A percentile compares a stretch with the other conserved stretches of the same genome.
These are phyloP conservation scores for Protosalanx chinensis DNA, from an alignment of 2,797 vertebrate genomes.

Conservation along the genomic window DNA sequence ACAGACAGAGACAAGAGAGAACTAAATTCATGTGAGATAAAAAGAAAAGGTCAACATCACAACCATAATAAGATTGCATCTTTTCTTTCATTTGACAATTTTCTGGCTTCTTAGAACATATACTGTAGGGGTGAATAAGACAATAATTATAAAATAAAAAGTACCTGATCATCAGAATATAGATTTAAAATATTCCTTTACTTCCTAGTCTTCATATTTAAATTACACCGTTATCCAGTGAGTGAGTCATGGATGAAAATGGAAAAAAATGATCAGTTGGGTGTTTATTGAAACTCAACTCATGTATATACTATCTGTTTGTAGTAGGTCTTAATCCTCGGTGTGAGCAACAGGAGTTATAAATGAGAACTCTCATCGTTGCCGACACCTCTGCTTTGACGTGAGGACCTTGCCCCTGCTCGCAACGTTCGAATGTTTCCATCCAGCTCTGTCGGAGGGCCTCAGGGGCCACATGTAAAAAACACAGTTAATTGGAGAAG, in stretches of 20 bases:
- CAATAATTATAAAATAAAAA: too few relatives aligned
- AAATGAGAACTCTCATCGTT: conserved; percentile 38
- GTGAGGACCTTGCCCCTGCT: neutral
- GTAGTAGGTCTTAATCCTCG: conserved; percentile 37
- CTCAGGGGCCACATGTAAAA: conserved; percentile 2
- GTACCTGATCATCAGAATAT: too few relatives aligned
- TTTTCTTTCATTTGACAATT: too few relatives aligned
- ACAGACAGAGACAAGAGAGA: too few relatives aligned
- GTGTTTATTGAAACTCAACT: conserved; percentile 39
- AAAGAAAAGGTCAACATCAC: too few relatives aligned
- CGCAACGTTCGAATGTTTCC: conserved; percentile 4
- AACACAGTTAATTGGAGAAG: neutral
- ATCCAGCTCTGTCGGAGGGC: conserved; percentile 25
- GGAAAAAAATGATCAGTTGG: conserved; percentile 13
- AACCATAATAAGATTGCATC: too few relatives aligned
- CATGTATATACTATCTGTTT: conserved; percentile 66
- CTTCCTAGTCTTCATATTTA: too few relatives aligned
- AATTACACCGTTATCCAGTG: too few relatives aligned
- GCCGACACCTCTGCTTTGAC: conserved; percentile 35
- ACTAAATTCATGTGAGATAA: too few relatives aligned
- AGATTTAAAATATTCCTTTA: too few relatives aligned
- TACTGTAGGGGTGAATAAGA: too few relatives aligned
- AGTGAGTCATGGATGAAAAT: neutral
- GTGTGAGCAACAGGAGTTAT: neutral
- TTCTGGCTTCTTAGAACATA: too few relatives aligned